Evolutionary conservation across 2,888 invertebrate genomes (phyloP).

Genomic region (Copidosoma aretas): DNA sequence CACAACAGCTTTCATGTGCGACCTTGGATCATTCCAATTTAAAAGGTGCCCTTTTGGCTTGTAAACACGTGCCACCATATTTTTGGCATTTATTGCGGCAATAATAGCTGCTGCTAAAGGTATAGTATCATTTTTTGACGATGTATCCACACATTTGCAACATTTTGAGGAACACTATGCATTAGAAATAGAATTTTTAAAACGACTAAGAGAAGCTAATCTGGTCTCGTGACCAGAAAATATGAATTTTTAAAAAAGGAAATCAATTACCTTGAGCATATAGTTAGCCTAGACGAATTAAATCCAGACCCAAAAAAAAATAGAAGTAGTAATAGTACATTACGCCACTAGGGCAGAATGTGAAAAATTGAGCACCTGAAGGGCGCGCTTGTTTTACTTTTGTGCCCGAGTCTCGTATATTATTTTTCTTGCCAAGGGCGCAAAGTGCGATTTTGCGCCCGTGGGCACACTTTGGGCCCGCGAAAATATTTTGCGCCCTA

Average conservation of each 20-base stretch:
- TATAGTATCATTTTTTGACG: slow-evolving; percentile 6
- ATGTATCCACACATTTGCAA: not conserved
- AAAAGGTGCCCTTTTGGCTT: not conserved
- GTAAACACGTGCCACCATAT: not conserved
- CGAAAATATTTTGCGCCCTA: too few species aligned
- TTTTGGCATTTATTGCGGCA: not conserved
- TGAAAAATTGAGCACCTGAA: too few species aligned
- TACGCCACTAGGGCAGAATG: too few species aligned
- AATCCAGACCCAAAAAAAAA: not conserved
- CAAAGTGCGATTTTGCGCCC: too few species aligned
- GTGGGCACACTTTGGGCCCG: too few species aligned
- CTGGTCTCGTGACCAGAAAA: slow-evolving; percentile 9
- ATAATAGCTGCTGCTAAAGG: not conserved
- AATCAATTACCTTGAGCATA: slow-evolving; percentile 8
- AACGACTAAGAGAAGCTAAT: not conserved
- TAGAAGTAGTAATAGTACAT: not conserved
- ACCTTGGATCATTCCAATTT: not conserved
- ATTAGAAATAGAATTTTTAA: not conserved
- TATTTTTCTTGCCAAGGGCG: too few species aligned
- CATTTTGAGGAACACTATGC: slow-evolving; percentile 6
- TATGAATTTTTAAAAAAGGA: slow-evolving; percentile 10
- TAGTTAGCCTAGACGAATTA: slow-evolving; percentile 2
- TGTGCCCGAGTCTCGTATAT: too few species aligned
- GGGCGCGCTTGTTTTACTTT: too few species aligned
- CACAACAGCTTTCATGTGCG: slow-evolving; percentile 6